Evolutionary conservation across 2,888 invertebrate genomes (phyloP).

Genomic region (Drosophila meridiana): DNA sequence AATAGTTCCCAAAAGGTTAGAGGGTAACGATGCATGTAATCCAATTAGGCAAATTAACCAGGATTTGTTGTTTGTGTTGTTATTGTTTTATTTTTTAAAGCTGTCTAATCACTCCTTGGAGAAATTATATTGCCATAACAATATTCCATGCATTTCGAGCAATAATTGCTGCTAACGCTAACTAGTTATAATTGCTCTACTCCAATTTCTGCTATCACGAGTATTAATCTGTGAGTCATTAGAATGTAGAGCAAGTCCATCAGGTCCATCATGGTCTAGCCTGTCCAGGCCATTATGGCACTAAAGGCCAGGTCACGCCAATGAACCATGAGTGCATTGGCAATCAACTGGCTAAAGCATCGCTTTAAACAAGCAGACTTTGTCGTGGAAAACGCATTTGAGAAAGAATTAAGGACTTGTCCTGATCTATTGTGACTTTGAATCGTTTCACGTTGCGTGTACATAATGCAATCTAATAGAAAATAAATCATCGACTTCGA

Average conservation of each 20-base stretch:
- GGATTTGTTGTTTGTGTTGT: neutral
- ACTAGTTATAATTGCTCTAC: slow-evolving; percentile 20
- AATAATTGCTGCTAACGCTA: neutral
- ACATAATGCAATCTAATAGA: neutral
- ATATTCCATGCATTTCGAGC: neutral
- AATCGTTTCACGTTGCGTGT: neutral
- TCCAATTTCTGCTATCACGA: slow-evolving; percentile 24
- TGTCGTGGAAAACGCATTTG: slow-evolving; percentile 66
- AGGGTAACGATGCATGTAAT: neutral
- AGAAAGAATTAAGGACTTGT: neutral
- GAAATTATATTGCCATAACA: neutral
- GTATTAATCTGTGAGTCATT: slow-evolving; percentile 14
- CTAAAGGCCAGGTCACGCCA: slow-evolving; percentile 64
- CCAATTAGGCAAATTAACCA: neutral
- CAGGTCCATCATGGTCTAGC: slow-evolving; percentile 55
- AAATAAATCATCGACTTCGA: no score
- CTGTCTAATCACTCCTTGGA: neutral
- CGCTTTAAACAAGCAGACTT: slow-evolving; percentile 66
- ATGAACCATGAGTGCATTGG: slow-evolving; percentile 52
- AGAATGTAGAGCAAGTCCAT: slow-evolving; percentile 69
- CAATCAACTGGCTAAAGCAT: slow-evolving; percentile 16
- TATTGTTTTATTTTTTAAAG: neutral
- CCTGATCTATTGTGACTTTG: neutral
- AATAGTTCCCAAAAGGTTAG: neutral
- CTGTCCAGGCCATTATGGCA: slow-evolving; percentile 65